These are phyloP conservation scores for Cebidichthys violaceus DNA, from an alignment of 2,113 vertebrate species.

Conservation along the genomic window DNA sequence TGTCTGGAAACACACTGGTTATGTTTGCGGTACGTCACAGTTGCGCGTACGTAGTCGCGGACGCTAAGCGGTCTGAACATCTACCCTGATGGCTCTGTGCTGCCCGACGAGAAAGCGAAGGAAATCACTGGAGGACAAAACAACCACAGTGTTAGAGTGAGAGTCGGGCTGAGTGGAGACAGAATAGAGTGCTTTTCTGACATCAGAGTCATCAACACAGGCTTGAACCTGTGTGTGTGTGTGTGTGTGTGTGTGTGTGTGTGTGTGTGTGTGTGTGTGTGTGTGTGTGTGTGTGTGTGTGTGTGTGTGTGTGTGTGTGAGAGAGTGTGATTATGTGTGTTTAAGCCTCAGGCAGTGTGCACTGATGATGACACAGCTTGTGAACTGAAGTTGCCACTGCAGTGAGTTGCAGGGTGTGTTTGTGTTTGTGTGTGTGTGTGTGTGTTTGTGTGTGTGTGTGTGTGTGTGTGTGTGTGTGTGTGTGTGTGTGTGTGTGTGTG, in stretches of 20 bases:
- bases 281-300: slow-evolving; percentile 50
- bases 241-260: slow-evolving; percentile 25
- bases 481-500: slow-evolving; percentile 28
- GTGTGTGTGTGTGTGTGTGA: slow-evolving; percentile 26
- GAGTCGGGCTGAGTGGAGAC: slow-evolving; percentile 36
- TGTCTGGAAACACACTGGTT: background rate
- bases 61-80: background rate
- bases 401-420: slow-evolving; percentile 36
- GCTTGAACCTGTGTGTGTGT: slow-evolving; percentile 33
- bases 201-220: slow-evolving; percentile 68
- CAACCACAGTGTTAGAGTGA: slow-evolving; percentile 32
- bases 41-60: no score
- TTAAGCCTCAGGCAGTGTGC: slow-evolving; percentile 55
- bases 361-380: slow-evolving; percentile 65
- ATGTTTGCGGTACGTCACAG: slow-evolving; percentile 9
- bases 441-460: slow-evolving; percentile 29
- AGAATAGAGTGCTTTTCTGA: slow-evolving; percentile 53
- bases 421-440: slow-evolving; percentile 18
- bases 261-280: slow-evolving; percentile 26
- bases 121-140: slow-evolving; percentile 39
- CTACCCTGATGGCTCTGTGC: background rate
- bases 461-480: slow-evolving; percentile 23
- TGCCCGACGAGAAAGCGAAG: slow-evolving; percentile 5
- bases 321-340: slow-evolving; percentile 50
- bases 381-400: slow-evolving; percentile 60